Evolutionary conservation across 2,888 invertebrate species (phyloP), one percentile per base, ranked within the genome.

Genomic region (Pandemis corylana): DNA sequence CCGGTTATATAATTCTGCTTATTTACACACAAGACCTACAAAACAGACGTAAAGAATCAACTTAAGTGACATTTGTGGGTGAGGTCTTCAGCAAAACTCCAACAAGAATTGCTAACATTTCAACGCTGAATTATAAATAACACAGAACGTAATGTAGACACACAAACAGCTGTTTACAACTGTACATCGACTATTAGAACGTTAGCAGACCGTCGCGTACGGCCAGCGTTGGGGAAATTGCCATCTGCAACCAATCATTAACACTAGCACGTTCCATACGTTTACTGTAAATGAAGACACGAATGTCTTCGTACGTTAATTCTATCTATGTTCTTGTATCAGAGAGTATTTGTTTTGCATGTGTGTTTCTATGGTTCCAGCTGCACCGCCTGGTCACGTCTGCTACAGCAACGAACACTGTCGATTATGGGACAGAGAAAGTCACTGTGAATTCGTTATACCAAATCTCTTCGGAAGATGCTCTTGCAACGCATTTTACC

Each of bases 331-430:
- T 12, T 59, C 28, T 28, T 59, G 12, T 20, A 59, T n/a, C 10
- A 6, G 20, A n/a, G 9, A 53, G 15, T 36, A 53, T 7, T n/a
- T 15, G 9, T 7, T 53, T 53, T 36, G 2, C 53, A 53, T 15
- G 15, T 65, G 28, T 13, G 4, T 13, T 65, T 66, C 41, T 71
- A 64, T 62, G 42, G 70, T 90, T 89, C 78, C 95, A 98, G 98
- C 98, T 82, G 97, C 98, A 28, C 96, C 96, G 84, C 96, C 97
- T 49, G 97, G 98, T 74, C 97, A 97, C 81, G 97, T 98, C 56
- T 98, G 98, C 89, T 98, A 98, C 91, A 98, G 97, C 85, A 97
- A 98, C 88, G 97, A 97, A 76, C 98, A 98, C 88, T 98, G 98
- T 87, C 96, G 96, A 76, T 95, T 98, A 84, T 97, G 97, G 96